Base-by-base conservation (phyloP, 2,888 invertebrate genomes). In the Podabrus alpinus region DNA sequence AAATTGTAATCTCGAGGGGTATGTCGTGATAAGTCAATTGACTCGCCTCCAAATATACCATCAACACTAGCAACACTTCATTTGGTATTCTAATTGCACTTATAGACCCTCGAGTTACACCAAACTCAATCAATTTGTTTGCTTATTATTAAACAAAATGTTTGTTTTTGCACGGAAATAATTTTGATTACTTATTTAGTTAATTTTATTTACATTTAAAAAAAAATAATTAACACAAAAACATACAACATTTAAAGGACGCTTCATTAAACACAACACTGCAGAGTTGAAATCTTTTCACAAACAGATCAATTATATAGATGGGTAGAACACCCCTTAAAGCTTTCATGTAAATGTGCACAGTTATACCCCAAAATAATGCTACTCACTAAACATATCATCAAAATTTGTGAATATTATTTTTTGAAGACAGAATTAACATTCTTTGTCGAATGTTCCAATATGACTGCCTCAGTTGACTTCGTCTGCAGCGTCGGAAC, bases 51-150 rank as follows among this genome's bases (percentile, higher is more conserved):
- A 72, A 77, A 66, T 15, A 66, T 66, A 66, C 15, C 24, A 66
- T 66, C 25, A 24, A 66, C 66, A 66, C 66, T 66, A 66, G 66
- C 66, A 66, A 24, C 66, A 64, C 62, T 64, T 64, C 19, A 64
- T 80, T 80, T 80, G 78, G 78, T 79, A 79, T 80, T 79, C 79
- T 79, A 79, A 79, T 80, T 80, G 78, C 78, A 71, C 74, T 71
- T 66, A 64, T 67, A 73, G 72, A 68, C 74, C 78, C 70, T 71
- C 77, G 19, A 64, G 72, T 71, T 77, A 73, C 73, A 66, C 71
- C 68, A 73, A 76, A 79, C 74, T 77, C 77, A 79, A 80, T 80
- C 77, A 78, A 71, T 61, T 69, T 78, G 79, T 77, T 79, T 74
- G 74, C 77, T 77, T 76, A 79, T 45, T 77, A 79, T 80, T 78